Evolutionary conservation across 2,797 vertebrate species (phyloP), one percentile per base, ranked within the genome.

Genomic region (Danio jaintianensis): DNA sequence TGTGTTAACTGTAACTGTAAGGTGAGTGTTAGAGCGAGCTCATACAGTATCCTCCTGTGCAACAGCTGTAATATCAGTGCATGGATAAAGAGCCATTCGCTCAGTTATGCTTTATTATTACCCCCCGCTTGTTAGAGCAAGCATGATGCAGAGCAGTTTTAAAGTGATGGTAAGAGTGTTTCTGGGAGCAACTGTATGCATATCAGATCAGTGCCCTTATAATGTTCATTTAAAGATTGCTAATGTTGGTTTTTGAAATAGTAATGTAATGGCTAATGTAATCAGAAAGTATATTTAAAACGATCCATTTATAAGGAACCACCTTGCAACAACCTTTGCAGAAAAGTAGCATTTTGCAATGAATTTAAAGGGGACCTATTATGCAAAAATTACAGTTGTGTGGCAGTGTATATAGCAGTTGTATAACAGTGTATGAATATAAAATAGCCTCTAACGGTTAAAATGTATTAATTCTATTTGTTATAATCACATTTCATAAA

Each of bases 31-130:
- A 71, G 69, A 20, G 38, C 4, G 38, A 67, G 50, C 38, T 77
- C 18, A 66, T 45, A n/a, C n/a, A n/a, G n/a, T n/a, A 76, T 48
- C 15, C 18, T 47, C 73, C n/a, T 75, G 73, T 75, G 12, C 36
- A 64, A 63, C 47, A 75, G 47, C 73, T 67, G 62, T 67, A 36
- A 77, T 36, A 64, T 77, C 62, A 66, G 8, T 55, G 40, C 8
- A 43, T 77, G 40, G 40, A 67, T 18, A 15, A 55, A 1, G 10
- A 67, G 40, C 20, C 45, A 9, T 36, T 55, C 0, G 7, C 62
- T 67, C 62, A 56, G 40, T 7, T 77, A 55, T 50, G 58, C 45
- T 48, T 40, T 52, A 64, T 16, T 66, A 53, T 56, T 8, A 18
- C 40, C 40, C 47, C 13, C 9, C 2, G 15, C 52, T 56, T 67